Base-by-base conservation (phyloP, 2,113 vertebrate genomes). In the Sardina pilchardus region DNA sequence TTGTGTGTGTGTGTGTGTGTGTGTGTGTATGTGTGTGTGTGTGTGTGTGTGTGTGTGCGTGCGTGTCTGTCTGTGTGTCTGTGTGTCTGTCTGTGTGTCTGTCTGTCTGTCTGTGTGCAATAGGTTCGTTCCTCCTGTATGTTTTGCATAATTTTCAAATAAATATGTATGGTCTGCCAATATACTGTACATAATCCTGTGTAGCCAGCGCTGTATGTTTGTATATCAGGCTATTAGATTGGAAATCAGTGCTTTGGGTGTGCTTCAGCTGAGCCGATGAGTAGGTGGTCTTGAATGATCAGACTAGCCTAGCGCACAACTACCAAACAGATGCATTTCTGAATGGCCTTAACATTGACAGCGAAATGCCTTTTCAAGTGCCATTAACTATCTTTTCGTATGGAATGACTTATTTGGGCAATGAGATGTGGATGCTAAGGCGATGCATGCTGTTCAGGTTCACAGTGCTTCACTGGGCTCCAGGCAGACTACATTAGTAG, bases 1-100 rank as follows among this genome's bases (percentile, higher is more conserved):
- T 2, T 10, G 12, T 47, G 0, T 50, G 48, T 16, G 17, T 17
- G 48, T 50, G 48, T 50, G 14, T 50, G 19, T 39, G 80, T 39
- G 30, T 81, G 36, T 81, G 80, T 17, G 80, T 39, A 39, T 81
- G 39, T 39, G 80, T 39, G 80, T 36, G 30, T 81, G 80, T 81
- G 1, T 81, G 34, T 81, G 19, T 81, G 80, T 42, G 39, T 81
- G 80, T 81, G 80, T 81, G 75, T 36, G 9, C 36, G 1, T 81
- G 36, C 10, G 21, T 42, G 42, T n/a, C n/a, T 16, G 17, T 17
- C 14, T 50, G 48, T 50, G 14, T 50, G 19, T 39, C 39, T 39
- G 30, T 81, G 36, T 81, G 80, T 17, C 39, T 39, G 80, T 81
- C 17, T 39, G 80, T 39, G 80, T 36, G 30, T 81, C 39, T 81